phyloP scores from a whole-genome alignment of 2,797 vertebrate genomes.

The Thamnophis elegans region DNA sequence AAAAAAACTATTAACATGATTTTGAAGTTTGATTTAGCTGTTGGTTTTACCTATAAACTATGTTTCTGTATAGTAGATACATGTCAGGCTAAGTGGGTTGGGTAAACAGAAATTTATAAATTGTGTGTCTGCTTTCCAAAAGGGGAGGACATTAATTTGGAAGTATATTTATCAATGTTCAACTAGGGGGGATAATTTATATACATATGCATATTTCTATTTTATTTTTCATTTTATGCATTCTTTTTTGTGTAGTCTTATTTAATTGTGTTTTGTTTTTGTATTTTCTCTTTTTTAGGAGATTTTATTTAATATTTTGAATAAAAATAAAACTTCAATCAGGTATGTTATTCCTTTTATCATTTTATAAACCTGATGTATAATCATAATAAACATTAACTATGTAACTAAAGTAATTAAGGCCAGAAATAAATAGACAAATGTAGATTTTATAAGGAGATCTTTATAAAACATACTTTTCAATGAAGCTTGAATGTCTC shows the following conservation, averaged over 20 bases:
- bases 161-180: not conserved
- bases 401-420: not conserved
- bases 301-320: not conserved
- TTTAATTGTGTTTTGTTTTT: not conserved
- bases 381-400: not conserved
- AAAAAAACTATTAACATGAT: not conserved
- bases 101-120: not conserved
- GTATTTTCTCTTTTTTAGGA: not conserved
- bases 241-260: not conserved
- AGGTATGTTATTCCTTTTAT: not conserved
- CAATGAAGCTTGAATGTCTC: slow-evolving; percentile 66
- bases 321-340: not conserved
- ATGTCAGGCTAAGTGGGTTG: not conserved
- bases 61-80: not conserved
- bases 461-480: slow-evolving; percentile 73
- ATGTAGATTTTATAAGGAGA: not conserved
- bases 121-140: not conserved
- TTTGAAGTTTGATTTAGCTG: not conserved
- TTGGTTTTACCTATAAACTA: not conserved
- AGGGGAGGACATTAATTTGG: not conserved
- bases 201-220: not conserved
- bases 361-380: not conserved
- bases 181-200: not conserved
- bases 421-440: not conserved
- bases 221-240: not conserved